Evolutionary conservation across 2,797 vertebrate genomes (phyloP).

Genomic region (Lepus oiostolus): DNA sequence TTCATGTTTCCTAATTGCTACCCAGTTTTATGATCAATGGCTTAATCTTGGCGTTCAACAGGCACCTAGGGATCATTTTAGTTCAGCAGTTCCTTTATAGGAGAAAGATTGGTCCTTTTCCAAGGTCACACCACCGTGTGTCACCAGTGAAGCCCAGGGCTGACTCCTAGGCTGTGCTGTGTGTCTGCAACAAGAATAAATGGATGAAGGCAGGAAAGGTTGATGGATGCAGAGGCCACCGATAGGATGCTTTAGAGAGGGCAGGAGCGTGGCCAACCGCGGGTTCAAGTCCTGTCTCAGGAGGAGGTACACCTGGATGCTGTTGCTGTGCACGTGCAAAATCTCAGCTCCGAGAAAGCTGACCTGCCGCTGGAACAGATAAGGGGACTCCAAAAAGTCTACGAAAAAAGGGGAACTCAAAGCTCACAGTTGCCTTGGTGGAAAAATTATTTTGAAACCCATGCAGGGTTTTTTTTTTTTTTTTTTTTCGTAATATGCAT

Average conservation of each 20-base stretch:
- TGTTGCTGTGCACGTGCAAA: neutral
- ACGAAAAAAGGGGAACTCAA: too few species aligned
- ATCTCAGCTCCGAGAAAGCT: neutral
- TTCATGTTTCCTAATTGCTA: neutral
- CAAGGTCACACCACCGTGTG: neutral
- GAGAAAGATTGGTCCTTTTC: constrained; percentile 6
- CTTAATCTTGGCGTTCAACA: neutral
- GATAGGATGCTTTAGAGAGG: neutral
- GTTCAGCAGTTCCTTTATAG: neutral
- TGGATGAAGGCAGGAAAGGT: neutral
- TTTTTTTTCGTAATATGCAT: too few species aligned
- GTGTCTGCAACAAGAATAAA: neutral
- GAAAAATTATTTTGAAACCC: too few species aligned
- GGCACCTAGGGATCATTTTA: neutral
- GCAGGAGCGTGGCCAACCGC: neutral
- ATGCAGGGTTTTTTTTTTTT: too few species aligned
- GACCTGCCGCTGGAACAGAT: neutral
- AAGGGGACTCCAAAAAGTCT: too few species aligned
- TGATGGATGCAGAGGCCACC: neutral
- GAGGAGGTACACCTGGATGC: neutral
- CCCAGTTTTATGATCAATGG: neutral
- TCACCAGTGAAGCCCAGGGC: neutral
- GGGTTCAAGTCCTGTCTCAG: neutral
- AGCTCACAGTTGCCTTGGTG: too few species aligned
- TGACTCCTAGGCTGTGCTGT: neutral